phyloP scores from a whole-genome alignment of 2,797 vertebrate species.

The Xerus rutilus region DNA sequence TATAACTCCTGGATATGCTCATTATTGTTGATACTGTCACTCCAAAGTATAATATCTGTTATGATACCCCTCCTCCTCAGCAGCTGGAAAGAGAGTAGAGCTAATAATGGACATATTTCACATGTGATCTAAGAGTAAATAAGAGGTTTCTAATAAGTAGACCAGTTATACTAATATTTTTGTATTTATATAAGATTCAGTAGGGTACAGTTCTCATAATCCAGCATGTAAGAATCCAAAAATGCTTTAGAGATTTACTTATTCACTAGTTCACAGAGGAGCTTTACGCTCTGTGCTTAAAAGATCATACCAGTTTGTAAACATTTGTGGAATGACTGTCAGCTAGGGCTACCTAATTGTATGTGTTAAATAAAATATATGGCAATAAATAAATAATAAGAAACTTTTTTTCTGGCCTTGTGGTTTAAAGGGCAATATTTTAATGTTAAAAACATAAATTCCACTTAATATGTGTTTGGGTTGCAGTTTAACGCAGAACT shows the following conservation, averaged over 20 bases:
- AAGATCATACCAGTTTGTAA: conserved; percentile 23
- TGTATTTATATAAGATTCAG: not conserved
- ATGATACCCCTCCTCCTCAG: not conserved
- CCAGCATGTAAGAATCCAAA: not conserved
- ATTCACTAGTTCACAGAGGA: not conserved
- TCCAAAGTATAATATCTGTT: not conserved
- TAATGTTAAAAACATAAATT: conserved; percentile 34
- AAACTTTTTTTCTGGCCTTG: not conserved
- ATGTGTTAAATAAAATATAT: conserved; percentile 34
- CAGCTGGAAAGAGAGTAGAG: not conserved
- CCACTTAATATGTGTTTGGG: conserved; percentile 22
- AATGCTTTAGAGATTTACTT: conserved; percentile 16
- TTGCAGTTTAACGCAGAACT: conserved; percentile 42
- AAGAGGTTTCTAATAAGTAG: not conserved
- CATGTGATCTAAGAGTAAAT: not conserved
- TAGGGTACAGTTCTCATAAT: not conserved
- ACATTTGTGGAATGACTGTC: not conserved
- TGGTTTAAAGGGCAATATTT: conserved; percentile 44
- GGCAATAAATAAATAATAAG: not conserved
- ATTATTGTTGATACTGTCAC: not conserved
- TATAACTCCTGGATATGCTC: not conserved
- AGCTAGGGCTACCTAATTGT: not conserved
- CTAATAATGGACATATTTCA: not conserved
- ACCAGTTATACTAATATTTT: not conserved
- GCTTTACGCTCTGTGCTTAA: conserved; percentile 4